phyloP scores from a whole-genome alignment of 2,888 invertebrate species.

The Pherbina coryleti region DNA sequence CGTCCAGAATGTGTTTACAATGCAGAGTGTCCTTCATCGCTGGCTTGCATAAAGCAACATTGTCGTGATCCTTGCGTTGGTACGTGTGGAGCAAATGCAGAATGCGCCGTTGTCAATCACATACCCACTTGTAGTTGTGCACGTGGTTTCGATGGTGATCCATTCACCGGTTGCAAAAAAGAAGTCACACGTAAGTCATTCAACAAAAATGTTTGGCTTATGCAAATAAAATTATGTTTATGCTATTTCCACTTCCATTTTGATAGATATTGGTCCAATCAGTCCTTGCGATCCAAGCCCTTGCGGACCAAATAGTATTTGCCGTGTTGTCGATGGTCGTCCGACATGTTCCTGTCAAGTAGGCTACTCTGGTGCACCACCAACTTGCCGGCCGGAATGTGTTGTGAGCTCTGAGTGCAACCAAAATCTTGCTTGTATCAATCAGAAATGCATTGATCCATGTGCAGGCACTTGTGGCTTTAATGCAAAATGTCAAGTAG shows the following conservation, averaged over 20 bases:
- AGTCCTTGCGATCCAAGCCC: conserved; percentile 83
- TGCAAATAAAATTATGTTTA: too few relatives aligned
- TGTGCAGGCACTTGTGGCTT: conserved; percentile 83
- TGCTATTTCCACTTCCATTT: neutral
- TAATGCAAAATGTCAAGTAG: conserved; percentile 82
- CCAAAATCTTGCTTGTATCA: conserved; percentile 81
- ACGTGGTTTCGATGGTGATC: conserved; percentile 84
- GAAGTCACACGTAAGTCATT: conserved; percentile 72
- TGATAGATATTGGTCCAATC: conserved; percentile 55
- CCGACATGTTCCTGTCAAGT: conserved; percentile 83
- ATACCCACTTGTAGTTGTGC: conserved; percentile 85
- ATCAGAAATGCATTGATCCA: conserved; percentile 83
- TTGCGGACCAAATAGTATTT: conserved; percentile 84
- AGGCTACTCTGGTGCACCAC: conserved; percentile 81
- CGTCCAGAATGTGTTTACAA: conserved; percentile 87
- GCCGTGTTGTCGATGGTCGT: conserved; percentile 78
- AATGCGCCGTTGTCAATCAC: conserved; percentile 86
- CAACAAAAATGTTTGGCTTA: neutral
- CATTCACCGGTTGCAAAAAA: conserved; percentile 82
- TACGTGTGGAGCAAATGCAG: conserved; percentile 85
- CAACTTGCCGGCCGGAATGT: conserved; percentile 83
- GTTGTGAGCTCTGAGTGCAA: conserved; percentile 83
- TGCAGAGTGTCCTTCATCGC: conserved; percentile 82
- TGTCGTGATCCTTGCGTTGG: conserved; percentile 89
- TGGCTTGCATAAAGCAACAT: conserved; percentile 86